Base-by-base conservation (phyloP, 2,888 invertebrate species). In the Phrixothrix hirtus region DNA sequence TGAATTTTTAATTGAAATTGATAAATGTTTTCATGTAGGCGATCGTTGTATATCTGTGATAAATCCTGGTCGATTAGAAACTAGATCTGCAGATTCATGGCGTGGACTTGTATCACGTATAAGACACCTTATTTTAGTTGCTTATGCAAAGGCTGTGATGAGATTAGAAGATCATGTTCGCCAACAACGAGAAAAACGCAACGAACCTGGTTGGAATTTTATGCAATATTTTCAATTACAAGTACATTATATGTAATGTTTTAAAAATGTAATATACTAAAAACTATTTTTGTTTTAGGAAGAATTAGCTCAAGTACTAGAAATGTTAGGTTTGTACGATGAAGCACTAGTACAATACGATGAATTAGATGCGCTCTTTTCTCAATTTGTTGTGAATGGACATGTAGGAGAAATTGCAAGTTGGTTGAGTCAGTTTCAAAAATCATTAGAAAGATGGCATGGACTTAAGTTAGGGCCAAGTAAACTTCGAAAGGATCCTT, bases 271-370 rank as follows among this genome's bases (percentile, higher is more conserved):
- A 5, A 38, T 39, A 12, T 25, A 5, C 17, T 5, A 27, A 10
- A 26, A n/a, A 36, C 35, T 54, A 41, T 44, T 14, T 34, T 52
- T 62, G 66, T 25, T 56, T 46, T 81, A 95, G 88, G 96, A 97
- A 79, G 95, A 97, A 78, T 80, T 97, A 63, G 96, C 95, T 50
- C 91, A 96, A 77, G 92, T 94, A 59, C 82, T 95, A 66, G 93
- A 96, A 81, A 95, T 95, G 89, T 78, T 97, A 60, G 93, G 93
- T 48, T 80, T 97, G 58, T 88, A 91, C 69, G 94, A 95, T 61
- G 96, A 97, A 78, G 93, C 96, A 9, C 78, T 97, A 61, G 91
- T 97, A 45, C 97, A 97, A 71, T 98, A 96, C 74, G 97, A 97
- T 73, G 97, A 97, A 77, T 79, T 98, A 68, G 96, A 97, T 78